Base-by-base conservation (phyloP, 2,797 vertebrate genomes). In the Stomatorhinus walkeri region DNA sequence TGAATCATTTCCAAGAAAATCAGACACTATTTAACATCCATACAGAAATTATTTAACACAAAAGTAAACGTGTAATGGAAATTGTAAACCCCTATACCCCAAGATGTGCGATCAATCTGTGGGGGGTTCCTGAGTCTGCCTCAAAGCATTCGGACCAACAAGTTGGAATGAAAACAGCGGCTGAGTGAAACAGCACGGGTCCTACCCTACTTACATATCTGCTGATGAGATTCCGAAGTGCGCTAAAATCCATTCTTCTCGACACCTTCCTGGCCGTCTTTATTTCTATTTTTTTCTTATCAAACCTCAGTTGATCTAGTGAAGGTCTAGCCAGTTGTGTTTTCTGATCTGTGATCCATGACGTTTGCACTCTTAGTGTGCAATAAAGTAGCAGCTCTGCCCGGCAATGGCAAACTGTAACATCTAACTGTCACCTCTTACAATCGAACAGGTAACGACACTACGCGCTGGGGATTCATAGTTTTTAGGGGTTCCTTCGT, bases 211-310 rank as follows among this genome's bases (percentile, higher is more conserved):
- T 98, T 92, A 99, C 98, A 90, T 97, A 99, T 98, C 98, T 95
- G 93, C 93, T 97, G 94, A 99, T 97, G 92, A 98, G 96, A 92
- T 94, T 97, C 94, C 97, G 95, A 51, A 98, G 94, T 85, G 94
- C 95, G 94, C 97, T 97, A 95, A 97, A 96, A 93, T 98, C 97
- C 97, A 98, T 97, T 95, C 95, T 95, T 95, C 94, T 94, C 90
- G 91, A 81, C 92, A 94, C 92, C 59, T 89, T 90, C 89, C 90
- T 87, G 90, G 87, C 90, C 85, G 36, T 89, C 88, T 87, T 64
- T 81, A 46, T 19, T 19, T 68, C 59, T 19, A 59, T 89, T 86
- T 90, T 61, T 54, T 88, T 89, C 89, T 90, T 81, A 48, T 85
- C 89, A 85, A 36, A 88, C 91, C 89, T 91, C 87, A 89, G 89